phyloP scores from a whole-genome alignment of 92 coral and sea anemone genomes.

The Bergia sp. region DNA sequence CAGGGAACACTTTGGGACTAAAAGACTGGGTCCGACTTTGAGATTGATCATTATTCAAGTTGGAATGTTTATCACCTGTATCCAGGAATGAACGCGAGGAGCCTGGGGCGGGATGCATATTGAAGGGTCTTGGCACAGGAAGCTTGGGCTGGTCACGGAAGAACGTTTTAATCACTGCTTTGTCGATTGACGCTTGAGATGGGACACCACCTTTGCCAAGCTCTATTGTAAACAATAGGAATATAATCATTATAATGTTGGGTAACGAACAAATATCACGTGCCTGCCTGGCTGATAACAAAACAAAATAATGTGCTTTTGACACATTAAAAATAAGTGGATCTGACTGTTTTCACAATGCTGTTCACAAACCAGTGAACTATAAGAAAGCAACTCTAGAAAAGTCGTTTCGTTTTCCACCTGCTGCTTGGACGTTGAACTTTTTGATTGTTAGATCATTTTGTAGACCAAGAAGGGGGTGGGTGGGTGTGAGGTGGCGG shows the following conservation, averaged over 20 bases:
- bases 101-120: not conserved
- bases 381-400: too few relatives aligned
- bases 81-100: slow-evolving; percentile 17
- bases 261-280: too few relatives aligned
- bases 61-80: slow-evolving; percentile 24
- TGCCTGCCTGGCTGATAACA: too few relatives aligned
- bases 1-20: slow-evolving; percentile 17
- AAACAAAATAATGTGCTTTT: too few relatives aligned
- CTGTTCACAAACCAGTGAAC: too few relatives aligned
- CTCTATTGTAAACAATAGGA: not conserved
- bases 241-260: not conserved
- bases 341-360: too few relatives aligned
- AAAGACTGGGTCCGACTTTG: slow-evolving; percentile 29
- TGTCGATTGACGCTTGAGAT: slow-evolving; percentile 37
- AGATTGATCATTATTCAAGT: slow-evolving; percentile 2
- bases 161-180: slow-evolving; percentile 41
- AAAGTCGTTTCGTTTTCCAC: too few relatives aligned
- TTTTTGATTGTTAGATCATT: too few relatives aligned
- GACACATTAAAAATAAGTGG: too few relatives aligned
- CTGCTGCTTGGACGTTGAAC: too few relatives aligned
- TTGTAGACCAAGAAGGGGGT: too few relatives aligned
- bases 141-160: slow-evolving; percentile 19
- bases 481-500: too few relatives aligned
- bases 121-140: slow-evolving; percentile 18
- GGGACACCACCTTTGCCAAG: not conserved